phyloP scores from a whole-genome alignment of 2,888 invertebrate genomes.

The Drosophila pseudotalamancana region DNA sequence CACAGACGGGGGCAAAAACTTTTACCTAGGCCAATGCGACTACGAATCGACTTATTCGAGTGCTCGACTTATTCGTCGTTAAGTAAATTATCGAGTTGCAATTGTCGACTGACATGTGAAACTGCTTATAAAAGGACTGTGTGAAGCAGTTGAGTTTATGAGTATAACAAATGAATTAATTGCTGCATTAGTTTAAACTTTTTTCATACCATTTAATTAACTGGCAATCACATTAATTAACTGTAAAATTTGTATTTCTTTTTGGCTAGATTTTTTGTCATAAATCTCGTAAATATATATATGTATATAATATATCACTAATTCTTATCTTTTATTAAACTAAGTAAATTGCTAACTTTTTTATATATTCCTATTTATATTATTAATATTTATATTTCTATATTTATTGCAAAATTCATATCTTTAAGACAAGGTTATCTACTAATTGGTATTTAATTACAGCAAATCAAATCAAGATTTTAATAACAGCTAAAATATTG shows the following conservation, averaged over 20 bases:
- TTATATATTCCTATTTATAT: too few relatives aligned
- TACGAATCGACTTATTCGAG: constrained; percentile 5
- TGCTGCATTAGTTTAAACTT: constrained; percentile 37
- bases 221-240: constrained; percentile 17
- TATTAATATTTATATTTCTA: too few relatives aligned
- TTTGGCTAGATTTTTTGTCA: not conserved
- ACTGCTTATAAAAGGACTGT: constrained; percentile 71
- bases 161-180: constrained; percentile 55
- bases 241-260: constrained; percentile 1
- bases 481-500: too few relatives aligned
- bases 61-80: constrained; percentile 22
- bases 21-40: constrained; percentile 37
- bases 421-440: too few relatives aligned
- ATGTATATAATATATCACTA: not conserved
- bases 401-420: too few relatives aligned
- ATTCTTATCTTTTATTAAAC: too few relatives aligned
- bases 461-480: too few relatives aligned
- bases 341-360: too few relatives aligned
- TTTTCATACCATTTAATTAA: constrained; percentile 18
- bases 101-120: constrained; percentile 73
- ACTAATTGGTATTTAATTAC: too few relatives aligned
- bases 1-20: constrained; percentile 48
- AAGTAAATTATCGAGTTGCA: constrained; percentile 50
- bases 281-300: not conserved
- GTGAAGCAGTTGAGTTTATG: constrained; percentile 54